Percentiles rank a stretch among this genome's conserved stretches.
These are phyloP conservation scores for Pammene fasciana DNA, from an alignment of 2,888 invertebrate genomes.

Conservation along the genomic window DNA sequence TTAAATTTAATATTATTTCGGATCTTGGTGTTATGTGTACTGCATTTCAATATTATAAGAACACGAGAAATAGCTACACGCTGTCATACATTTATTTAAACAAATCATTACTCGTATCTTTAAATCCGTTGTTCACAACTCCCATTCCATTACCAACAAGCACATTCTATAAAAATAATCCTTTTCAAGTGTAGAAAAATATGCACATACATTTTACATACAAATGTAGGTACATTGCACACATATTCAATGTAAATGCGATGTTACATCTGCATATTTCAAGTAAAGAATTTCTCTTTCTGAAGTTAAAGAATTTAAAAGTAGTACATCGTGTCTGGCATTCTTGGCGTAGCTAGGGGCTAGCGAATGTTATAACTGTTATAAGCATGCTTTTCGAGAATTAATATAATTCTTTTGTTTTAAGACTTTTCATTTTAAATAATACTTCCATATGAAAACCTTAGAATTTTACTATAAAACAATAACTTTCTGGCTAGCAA, in stretches of 20 bases:
- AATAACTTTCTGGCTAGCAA: too few relatives aligned
- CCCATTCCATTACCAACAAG: neutral
- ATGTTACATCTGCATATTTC: constrained; percentile 10
- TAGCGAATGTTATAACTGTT: neutral
- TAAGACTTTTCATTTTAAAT: too few relatives aligned
- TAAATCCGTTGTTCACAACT: neutral
- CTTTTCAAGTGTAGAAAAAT: constrained; percentile 6
- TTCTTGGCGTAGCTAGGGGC: constrained; percentile 4
- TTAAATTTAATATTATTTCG: too few relatives aligned
- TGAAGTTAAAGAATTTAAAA: constrained; percentile 8
- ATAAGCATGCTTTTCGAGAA: constrained; percentile 9
- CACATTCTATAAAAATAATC: neutral
- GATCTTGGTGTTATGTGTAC: too few relatives aligned
- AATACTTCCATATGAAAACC: too few relatives aligned
- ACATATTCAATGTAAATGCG: neutral
- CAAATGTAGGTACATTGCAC: neutral
- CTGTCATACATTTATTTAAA: too few relatives aligned
- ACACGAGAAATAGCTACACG: too few relatives aligned
- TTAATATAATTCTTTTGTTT: neutral
- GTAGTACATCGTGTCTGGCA: constrained; percentile 8
- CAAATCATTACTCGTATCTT: too few relatives aligned
- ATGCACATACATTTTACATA: constrained; percentile 5
- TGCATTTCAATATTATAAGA: too few relatives aligned
- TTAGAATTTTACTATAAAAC: too few relatives aligned
- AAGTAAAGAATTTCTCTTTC: constrained; percentile 19